These are phyloP conservation scores for Talpa occidentalis DNA, from an alignment of 2,113 vertebrate genomes.

Conservation along the genomic window DNA sequence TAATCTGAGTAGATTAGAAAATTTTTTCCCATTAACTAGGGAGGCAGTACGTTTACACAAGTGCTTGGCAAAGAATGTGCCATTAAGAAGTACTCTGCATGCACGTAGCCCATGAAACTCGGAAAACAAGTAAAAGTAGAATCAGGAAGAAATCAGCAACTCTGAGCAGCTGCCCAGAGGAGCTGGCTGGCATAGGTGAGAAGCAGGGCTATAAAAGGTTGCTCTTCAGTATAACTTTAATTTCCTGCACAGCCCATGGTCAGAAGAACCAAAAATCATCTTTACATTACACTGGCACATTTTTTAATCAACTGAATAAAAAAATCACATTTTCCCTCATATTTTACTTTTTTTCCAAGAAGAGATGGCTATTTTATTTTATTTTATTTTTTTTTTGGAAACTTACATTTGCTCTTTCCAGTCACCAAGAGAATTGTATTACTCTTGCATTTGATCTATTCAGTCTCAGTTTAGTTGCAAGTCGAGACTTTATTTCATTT, in stretches of 20 bases:
- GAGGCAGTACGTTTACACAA: conserved; percentile 18
- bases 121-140: conserved; percentile 37
- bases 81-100: neutral
- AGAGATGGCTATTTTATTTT: no score
- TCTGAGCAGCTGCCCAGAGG: neutral
- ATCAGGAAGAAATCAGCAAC: neutral
- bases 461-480: conserved; percentile 31
- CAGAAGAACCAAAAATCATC: neutral
- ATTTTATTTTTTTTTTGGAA: neutral
- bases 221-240: neutral
- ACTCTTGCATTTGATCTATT: conserved; percentile 28
- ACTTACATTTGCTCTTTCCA: conserved; percentile 18
- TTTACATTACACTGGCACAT: neutral
- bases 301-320: neutral
- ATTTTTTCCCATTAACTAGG: neutral
- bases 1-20: conserved; percentile 50
- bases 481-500: conserved; percentile 51
- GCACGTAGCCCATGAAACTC: neutral
- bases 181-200: neutral
- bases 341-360: conserved; percentile 39
- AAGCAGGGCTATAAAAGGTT: neutral
- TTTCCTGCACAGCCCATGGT: neutral
- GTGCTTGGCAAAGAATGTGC: neutral
- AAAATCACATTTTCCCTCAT: neutral
- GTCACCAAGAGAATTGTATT: neutral